phyloP scores from a whole-genome alignment of 2,888 invertebrate genomes.

The Unio pictorum region DNA sequence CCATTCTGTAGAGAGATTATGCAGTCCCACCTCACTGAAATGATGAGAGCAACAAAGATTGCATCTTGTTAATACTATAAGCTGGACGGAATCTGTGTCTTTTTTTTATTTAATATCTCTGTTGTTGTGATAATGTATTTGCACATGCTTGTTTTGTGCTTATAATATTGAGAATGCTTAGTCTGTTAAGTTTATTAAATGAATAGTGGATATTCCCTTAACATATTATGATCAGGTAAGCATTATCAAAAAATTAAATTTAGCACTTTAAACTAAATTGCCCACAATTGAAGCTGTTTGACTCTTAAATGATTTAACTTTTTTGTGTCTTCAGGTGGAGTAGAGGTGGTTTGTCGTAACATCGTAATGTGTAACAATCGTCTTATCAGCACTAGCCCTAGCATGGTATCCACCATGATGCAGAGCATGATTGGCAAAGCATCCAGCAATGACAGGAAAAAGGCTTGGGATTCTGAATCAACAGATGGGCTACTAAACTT shows the following conservation, averaged over 20 bases:
- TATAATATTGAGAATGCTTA: too few species aligned
- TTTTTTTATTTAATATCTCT: too few species aligned
- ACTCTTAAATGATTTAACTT: not conserved
- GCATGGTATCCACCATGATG: conserved; percentile 80
- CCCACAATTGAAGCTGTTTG: not conserved
- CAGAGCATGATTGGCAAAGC: conserved; percentile 74
- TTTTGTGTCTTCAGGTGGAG: conserved; percentile 62
- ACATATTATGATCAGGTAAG: too few species aligned
- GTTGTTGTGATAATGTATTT: too few species aligned
- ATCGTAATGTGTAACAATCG: conserved; percentile 83
- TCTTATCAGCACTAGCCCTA: conserved; percentile 80
- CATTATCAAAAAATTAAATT: not conserved
- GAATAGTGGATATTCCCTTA: too few species aligned
- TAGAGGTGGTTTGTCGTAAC: conserved; percentile 79
- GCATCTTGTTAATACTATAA: too few species aligned
- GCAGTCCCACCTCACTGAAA: too few species aligned
- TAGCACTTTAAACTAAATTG: not conserved
- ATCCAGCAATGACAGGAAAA: conserved; percentile 38
- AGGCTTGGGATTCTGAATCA: conserved; percentile 74
- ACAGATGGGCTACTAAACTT: conserved; percentile 88
- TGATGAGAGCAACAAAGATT: too few species aligned
- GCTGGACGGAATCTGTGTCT: too few species aligned
- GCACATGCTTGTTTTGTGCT: too few species aligned
- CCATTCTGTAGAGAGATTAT: too few species aligned
- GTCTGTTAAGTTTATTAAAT: too few species aligned